Evolutionary conservation across 2,888 invertebrate genomes (phyloP).

Genomic region (Vandiemenella viatica): DNA sequence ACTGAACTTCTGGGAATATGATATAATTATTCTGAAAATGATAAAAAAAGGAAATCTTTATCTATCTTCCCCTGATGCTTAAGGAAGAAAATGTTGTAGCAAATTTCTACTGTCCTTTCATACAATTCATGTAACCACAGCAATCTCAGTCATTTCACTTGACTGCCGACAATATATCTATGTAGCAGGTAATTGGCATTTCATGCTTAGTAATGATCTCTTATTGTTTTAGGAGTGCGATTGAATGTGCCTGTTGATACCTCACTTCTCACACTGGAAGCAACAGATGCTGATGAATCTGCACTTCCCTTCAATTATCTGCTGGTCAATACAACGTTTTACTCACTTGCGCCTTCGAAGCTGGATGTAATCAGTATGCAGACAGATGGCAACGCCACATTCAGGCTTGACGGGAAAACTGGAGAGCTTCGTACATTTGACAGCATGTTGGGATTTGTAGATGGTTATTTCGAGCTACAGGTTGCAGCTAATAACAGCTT

Average conservation of each 20-base stretch:
- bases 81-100: too few species aligned
- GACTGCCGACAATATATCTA: too few species aligned
- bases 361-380: slow-evolving; percentile 8
- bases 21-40: too few species aligned
- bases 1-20: too few species aligned
- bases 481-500: slow-evolving; percentile 23
- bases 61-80: too few species aligned
- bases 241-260: slow-evolving; percentile 61
- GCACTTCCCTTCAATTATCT: slow-evolving; percentile 47
- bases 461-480: slow-evolving; percentile 43
- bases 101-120: too few species aligned
- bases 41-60: too few species aligned
- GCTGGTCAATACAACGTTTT: slow-evolving; percentile 42
- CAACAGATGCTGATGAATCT: slow-evolving; percentile 50
- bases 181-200: too few species aligned
- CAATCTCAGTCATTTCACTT: too few species aligned
- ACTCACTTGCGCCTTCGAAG: slow-evolving; percentile 25
- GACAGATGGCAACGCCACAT: slow-evolving; percentile 35
- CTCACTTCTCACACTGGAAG: slow-evolving; percentile 47
- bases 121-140: too few species aligned
- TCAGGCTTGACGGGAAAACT: slow-evolving; percentile 48
- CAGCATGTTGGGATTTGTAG: slow-evolving; percentile 46
- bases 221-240: slow-evolving; percentile 37
- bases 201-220: too few species aligned
- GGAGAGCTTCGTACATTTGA: slow-evolving; percentile 56